Conservation (phyloP, 1,140 invertebrate species). For the Acromyrmex charruanus region DNA sequence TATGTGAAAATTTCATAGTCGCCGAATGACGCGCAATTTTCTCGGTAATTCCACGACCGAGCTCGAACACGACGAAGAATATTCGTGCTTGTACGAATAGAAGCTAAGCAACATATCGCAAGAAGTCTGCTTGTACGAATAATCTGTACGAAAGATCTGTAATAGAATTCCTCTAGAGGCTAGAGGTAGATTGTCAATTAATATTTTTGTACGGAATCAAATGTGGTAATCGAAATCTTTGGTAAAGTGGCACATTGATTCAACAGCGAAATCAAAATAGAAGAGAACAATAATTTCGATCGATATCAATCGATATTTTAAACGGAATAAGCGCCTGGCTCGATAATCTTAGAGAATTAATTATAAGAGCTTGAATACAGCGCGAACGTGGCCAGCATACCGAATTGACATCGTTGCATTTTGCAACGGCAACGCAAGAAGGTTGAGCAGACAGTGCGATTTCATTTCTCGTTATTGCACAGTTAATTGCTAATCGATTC, state of each 20-base stretch:
- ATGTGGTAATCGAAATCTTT: background rate
- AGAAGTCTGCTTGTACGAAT: background rate
- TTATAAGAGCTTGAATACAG: conserved; percentile 14
- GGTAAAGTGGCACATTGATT: background rate
- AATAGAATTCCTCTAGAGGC: background rate
- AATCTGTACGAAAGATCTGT: background rate
- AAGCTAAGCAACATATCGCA: background rate
- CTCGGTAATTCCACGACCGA: conserved; percentile 10
- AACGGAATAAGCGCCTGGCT: conserved; percentile 4
- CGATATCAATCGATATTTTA: background rate
- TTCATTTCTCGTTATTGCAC: conserved; percentile 58
- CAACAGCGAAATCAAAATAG: background rate
- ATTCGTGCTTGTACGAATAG: background rate
- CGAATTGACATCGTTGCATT: conserved; percentile 28
- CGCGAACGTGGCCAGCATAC: conserved; percentile 27
- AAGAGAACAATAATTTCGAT: background rate
- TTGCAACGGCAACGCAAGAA: conserved; percentile 30
- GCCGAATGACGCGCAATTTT: conserved; percentile 36
- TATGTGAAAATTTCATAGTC: conserved; percentile 51
- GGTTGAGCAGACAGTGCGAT: conserved; percentile 33
- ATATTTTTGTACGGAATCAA: background rate
- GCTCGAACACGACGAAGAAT: background rate
- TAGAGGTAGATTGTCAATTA: background rate
- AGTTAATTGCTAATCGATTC: conserved; percentile 60
- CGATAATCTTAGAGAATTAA: conserved; percentile 28